Percentiles rank a stretch among this genome's conserved stretches.
Evolutionary conservation across 1,140 invertebrate genomes (phyloP).

Genomic region (Lepidurus packardi): DNA sequence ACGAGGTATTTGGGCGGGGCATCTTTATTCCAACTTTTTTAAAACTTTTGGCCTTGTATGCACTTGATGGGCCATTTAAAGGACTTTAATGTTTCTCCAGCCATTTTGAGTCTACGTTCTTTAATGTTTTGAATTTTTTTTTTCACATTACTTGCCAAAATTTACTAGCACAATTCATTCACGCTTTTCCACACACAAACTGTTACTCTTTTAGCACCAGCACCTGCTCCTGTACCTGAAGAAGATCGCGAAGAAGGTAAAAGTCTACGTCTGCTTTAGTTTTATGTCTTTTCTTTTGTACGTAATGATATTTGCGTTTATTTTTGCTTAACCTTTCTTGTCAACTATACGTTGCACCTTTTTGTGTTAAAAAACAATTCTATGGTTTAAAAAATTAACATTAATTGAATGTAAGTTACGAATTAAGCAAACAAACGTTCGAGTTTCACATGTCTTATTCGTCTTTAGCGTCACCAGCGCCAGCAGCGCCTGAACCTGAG

Average conservation of each 20-base stretch:
- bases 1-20: no score
- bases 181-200: not conserved
- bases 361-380: not conserved
- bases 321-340: not conserved
- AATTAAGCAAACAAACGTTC: no score
- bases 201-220: slow-evolving; percentile 20
- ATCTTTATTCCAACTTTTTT: no score
- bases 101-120: no score
- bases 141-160: no score
- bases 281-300: not conserved
- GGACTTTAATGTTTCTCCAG: no score
- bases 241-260: slow-evolving; percentile 14
- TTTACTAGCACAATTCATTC: no score
- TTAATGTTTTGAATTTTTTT: no score
- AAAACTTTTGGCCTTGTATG: no score
- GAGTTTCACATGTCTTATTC: not conserved
- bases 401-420: no score
- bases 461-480: not conserved
- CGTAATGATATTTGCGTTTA: not conserved
- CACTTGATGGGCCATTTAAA: no score
- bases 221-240: slow-evolving; percentile 24
- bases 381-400: no score
- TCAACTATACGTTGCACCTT: not conserved
- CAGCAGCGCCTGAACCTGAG: slow-evolving; percentile 1
- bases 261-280: not conserved